Evolutionary conservation across 2,797 vertebrate species (phyloP).

Genomic region (Picus viridis): DNA sequence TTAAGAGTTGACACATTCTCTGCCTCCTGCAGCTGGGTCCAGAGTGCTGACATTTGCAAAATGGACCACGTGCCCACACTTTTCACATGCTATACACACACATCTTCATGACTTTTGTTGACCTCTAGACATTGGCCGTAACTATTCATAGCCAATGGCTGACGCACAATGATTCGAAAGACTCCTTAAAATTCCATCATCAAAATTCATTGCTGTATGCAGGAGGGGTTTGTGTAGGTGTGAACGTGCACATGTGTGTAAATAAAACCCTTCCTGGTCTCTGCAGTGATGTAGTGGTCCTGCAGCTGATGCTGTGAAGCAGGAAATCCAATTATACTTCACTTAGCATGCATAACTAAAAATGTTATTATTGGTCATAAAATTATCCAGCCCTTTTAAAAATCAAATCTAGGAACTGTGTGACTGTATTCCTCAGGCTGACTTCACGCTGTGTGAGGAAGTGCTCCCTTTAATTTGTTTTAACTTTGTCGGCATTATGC

Average conservation of each 20-base stretch:
- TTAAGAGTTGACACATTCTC: background rate
- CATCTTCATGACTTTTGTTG: background rate
- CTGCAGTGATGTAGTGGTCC: background rate
- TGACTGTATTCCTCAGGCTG: background rate
- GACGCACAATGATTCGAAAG: background rate
- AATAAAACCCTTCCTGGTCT: background rate
- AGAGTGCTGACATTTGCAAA: background rate
- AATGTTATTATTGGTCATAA: slow-evolving; percentile 49
- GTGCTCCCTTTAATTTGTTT: background rate
- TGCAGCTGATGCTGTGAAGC: background rate
- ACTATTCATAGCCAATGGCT: background rate
- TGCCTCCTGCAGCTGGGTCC: background rate
- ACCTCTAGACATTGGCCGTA: background rate
- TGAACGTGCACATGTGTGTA: fast-evolving
- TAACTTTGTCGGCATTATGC: background rate
- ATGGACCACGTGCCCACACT: background rate
- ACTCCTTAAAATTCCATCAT: background rate
- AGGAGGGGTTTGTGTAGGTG: background rate
- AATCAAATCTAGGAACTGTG: background rate
- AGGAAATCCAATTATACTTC: slow-evolving; percentile 36
- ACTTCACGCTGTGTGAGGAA: background rate
- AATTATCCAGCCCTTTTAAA: slow-evolving; percentile 41
- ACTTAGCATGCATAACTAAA: slow-evolving; percentile 32
- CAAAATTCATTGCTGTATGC: background rate
- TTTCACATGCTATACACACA: background rate